Percentiles rank a stretch among this genome's conserved stretches.
Evolutionary conservation across 2,797 vertebrate genomes (phyloP).

Genomic region (Dicrostonyx torquatus): DNA sequence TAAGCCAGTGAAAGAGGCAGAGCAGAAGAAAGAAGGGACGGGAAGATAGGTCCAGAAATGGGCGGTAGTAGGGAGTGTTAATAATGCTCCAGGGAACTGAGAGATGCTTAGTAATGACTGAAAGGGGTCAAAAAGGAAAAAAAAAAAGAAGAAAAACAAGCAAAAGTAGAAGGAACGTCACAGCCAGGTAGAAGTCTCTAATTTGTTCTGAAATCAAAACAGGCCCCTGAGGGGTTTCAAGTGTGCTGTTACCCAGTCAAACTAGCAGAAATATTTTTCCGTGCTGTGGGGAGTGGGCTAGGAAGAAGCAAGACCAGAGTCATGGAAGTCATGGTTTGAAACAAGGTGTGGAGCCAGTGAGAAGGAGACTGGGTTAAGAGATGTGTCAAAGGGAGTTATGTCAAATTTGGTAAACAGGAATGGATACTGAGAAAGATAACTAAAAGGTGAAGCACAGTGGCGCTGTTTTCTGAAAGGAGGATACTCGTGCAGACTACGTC

Average conservation of each 20-base stretch:
- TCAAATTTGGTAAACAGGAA: background rate
- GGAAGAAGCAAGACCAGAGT: background rate
- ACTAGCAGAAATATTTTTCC: background rate
- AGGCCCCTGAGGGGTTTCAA: background rate
- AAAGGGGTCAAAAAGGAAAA: background rate
- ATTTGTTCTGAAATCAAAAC: background rate
- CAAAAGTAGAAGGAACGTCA: background rate
- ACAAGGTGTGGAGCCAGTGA: background rate
- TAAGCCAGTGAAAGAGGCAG: background rate
- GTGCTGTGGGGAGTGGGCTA: background rate
- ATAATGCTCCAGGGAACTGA: background rate
- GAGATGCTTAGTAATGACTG: background rate
- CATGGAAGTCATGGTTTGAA: background rate
- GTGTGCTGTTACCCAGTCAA: background rate
- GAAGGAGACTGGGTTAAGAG: background rate
- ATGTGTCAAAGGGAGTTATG: background rate
- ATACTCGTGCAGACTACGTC: background rate
- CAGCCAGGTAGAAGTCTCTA: background rate
- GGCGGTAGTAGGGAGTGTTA: background rate
- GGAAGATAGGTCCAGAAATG: background rate
- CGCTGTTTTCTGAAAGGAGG: constrained; percentile 10
- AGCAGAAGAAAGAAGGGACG: background rate
- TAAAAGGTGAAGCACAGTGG: background rate
- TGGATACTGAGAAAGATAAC: background rate
- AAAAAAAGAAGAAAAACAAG: background rate